phyloP scores from a whole-genome alignment of 2,113 vertebrate genomes.

The Centrocercus urophasianus region DNA sequence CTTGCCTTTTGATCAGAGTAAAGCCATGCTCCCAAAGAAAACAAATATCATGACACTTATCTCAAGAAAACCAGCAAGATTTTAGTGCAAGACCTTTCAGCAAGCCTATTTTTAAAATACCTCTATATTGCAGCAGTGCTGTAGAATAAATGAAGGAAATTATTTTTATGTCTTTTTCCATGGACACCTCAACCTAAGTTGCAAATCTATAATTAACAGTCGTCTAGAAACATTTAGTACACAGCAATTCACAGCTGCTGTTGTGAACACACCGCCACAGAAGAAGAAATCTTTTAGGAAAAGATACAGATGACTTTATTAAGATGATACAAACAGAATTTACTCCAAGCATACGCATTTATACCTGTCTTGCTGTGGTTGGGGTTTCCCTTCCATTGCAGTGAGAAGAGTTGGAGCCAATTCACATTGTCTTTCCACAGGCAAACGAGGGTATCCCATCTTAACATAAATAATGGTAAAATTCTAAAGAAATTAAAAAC shows the following conservation, averaged over 20 bases:
- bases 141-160: background rate
- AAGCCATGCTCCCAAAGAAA: background rate
- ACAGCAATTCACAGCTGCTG: background rate
- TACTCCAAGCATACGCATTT: background rate
- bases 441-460: conserved; percentile 96
- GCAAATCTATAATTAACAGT: background rate
- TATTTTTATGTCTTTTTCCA: background rate
- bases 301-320: background rate
- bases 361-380: conserved; percentile 97
- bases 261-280: background rate
- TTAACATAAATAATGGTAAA: conserved; percentile 99
- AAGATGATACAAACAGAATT: background rate
- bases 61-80: background rate
- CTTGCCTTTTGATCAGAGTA: background rate
- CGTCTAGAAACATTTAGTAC: background rate
- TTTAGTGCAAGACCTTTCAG: background rate
- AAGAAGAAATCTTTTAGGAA: background rate
- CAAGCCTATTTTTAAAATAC: background rate
- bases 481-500: conserved; percentile 81
- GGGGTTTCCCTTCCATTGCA: conserved; percentile 97
- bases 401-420: conserved; percentile 96
- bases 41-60: background rate
- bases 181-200: background rate
- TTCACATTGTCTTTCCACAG: conserved; percentile 95
- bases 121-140: background rate